Evolutionary conservation across 2,797 vertebrate species (phyloP).

Genomic region (Parotocinclus haroldoi): DNA sequence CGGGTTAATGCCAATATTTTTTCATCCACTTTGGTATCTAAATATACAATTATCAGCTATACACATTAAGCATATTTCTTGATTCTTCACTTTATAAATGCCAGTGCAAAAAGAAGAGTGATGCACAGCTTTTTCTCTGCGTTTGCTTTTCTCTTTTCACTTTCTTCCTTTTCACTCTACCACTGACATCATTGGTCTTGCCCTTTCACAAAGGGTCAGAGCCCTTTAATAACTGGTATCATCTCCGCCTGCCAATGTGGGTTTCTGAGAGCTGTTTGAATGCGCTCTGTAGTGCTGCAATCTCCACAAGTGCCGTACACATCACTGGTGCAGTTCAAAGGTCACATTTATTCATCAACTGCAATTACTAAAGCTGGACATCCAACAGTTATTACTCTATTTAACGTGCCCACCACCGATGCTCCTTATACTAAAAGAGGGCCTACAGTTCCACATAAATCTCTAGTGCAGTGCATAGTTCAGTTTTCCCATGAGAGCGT

Average conservation of each 20-base stretch:
- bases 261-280: slow-evolving; percentile 4
- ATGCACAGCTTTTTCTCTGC: too few species aligned
- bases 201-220: background rate
- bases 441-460: too few species aligned
- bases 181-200: background rate
- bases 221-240: background rate
- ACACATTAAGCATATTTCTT: too few species aligned
- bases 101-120: too few species aligned
- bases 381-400: background rate
- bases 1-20: too few species aligned
- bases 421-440: background rate
- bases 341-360: background rate
- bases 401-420: background rate
- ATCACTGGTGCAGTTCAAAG: slow-evolving; percentile 2
- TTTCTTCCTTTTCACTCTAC: background rate
- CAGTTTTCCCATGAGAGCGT: too few species aligned
- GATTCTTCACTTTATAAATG: too few species aligned
- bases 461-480: background rate
- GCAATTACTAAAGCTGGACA: slow-evolving; percentile 10
- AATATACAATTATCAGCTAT: too few species aligned
- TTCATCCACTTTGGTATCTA: too few species aligned
- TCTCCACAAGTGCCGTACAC: slow-evolving; percentile 8
- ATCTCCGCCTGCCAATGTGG: background rate
- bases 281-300: background rate
- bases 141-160: too few species aligned